Base-by-base conservation (phyloP, 92 coral and sea anemone genomes). In the Meandrina meandrites region DNA sequence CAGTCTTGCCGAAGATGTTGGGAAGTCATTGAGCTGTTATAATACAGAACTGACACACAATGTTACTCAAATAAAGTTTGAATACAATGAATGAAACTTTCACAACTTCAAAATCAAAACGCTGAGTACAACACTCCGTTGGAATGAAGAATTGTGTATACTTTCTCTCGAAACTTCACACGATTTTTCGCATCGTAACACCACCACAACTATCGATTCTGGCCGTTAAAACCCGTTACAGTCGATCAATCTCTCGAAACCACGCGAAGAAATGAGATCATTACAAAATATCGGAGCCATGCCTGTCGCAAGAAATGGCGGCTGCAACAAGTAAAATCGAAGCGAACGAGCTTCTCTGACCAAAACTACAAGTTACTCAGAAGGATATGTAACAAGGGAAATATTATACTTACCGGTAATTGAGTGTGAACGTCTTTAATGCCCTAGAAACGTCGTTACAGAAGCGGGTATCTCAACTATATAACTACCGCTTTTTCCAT, bases 381-480 rank as follows among this genome's bases (percentile, higher is more conserved):
- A 77, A 32, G 48, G 45, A 28, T 22, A 13, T 19, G 16, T 10
- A 35, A 18, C 54, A 57, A 16, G 28, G 24, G 31, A 58, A 73
- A 58, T 6, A 24, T 58, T 36, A 22, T 37, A 85, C 88, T 85
- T 40, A 85, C 88, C 88, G 48, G 77, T 62, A 62, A 85, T 75
- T 11, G 83, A 67, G 75, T 77, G 48, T 54, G 8, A 31, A 47
- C 58, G 88, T 32, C 66, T 77, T 81, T 32, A 83, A 75, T 86
- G n/a, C 74, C 84, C 90, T 77, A 78, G 77, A 86, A 74, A 86
- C 84, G n/a, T 80, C 28, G 89, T 50, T 66, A 86, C 83, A 79
- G 73, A 28, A 32, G 40, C 79, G 71, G 40, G 58, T 76, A 15
- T 60, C 82, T 60, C 76, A 82, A 79, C 53, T 84, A 68, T 53